Evolutionary conservation across 2,888 invertebrate genomes (phyloP).

Genomic region (Athripsodes cinereus): DNA sequence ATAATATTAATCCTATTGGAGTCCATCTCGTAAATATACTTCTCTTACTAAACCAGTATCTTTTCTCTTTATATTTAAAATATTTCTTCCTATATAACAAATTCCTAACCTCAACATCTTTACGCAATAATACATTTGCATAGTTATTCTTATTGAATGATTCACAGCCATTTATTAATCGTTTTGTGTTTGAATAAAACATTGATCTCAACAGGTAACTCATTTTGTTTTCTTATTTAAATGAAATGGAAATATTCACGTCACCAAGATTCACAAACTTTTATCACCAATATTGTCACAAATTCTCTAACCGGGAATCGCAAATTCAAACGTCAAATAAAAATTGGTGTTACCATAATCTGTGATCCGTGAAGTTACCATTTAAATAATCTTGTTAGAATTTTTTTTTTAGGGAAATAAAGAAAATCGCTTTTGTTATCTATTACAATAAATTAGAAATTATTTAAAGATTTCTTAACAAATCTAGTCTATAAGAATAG

Average conservation of each 20-base stretch:
- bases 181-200: background rate
- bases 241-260: background rate
- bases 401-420: too few species aligned
- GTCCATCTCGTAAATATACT: constrained; percentile 61
- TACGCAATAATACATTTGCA: background rate
- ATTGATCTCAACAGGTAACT: background rate
- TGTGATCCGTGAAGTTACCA: too few species aligned
- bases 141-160: background rate
- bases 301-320: too few species aligned
- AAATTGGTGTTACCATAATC: too few species aligned
- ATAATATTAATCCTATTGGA: constrained; percentile 61
- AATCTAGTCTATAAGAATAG: too few species aligned
- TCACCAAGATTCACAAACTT: background rate
- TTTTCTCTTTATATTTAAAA: constrained; percentile 3
- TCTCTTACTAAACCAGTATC: constrained; percentile 55
- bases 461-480: too few species aligned
- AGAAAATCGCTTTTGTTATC: too few species aligned
- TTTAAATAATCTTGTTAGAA: too few species aligned
- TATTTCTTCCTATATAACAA: background rate
- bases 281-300: too few species aligned
- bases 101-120: constrained; percentile 18
- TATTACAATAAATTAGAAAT: too few species aligned
- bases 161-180: background rate
- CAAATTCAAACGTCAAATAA: too few species aligned
- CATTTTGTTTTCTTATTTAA: background rate